Evolutionary conservation across 2,888 invertebrate species (phyloP).

Genomic region (Plusia festucae): DNA sequence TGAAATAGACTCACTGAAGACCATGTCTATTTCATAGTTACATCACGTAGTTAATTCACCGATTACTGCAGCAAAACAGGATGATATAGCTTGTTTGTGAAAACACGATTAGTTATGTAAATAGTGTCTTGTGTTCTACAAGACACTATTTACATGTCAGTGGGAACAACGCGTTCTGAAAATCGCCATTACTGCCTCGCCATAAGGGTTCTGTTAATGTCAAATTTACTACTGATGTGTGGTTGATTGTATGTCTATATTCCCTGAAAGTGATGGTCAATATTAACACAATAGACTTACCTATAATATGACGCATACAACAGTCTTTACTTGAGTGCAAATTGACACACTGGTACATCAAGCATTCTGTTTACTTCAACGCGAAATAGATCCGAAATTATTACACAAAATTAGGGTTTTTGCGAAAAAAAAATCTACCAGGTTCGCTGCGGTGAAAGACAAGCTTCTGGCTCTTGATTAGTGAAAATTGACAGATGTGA

Average conservation of each 20-base stretch:
- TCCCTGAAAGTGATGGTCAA: not conserved
- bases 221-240: not conserved
- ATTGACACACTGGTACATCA: not conserved
- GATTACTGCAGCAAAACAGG: slow-evolving; percentile 4
- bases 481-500: no score
- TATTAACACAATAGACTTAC: not conserved
- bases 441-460: no score
- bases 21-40: not conserved
- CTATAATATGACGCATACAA: not conserved
- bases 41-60: not conserved
- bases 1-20: not conserved
- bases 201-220: not conserved
- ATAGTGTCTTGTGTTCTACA: not conserved
- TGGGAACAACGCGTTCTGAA: not conserved
- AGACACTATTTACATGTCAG: no score
- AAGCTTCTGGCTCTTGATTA: no score
- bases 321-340: not conserved
- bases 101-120: slow-evolving; percentile 1
- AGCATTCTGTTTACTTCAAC: not conserved
- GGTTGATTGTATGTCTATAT: not conserved
- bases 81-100: slow-evolving; percentile 4
- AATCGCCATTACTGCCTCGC: not conserved
- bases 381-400: not conserved
- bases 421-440: no score
- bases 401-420: no score